Evolutionary conservation across 30 jellyfish, hydroid and myxozoan genomes (phyloP), one percentile per base, ranked within the genome.

Genomic region (Turritopsis rubra): DNA sequence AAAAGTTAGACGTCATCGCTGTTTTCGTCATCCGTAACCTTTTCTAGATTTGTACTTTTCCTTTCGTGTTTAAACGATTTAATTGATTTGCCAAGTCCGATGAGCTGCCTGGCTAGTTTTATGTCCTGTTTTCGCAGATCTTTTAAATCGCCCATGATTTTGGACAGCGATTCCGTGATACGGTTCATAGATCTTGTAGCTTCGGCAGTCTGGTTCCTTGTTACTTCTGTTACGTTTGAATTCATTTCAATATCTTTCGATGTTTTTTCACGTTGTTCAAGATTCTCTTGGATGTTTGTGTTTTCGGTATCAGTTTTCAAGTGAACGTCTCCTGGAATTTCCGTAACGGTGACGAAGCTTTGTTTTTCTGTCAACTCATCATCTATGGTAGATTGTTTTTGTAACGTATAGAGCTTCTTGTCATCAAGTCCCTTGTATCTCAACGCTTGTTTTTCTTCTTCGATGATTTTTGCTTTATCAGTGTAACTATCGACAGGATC

Each of bases 101-200:
- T 78, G 29, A 90, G 81, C 60, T 90, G 95, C 29, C 89, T 72
- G 79, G 97, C 97, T 19, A 90, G 90, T 28, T 83, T 73, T 29
- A 90, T 28, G 83, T 90, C 97, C 73, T 90, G 97, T 81, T 83
- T 87, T 27, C 97, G 52, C 24, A 90, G 87, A 53, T 81, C 90
- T 79, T 87, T 76, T 26, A 90, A 73, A 75, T 90, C 97, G 16
- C 90, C 78, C 97, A 90, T 85, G 30, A 90, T 95, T n/a, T 87
- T 83, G 1, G 92, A 82, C 52, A 90, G 68, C 52, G 95, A 90
- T 9, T 88, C 87, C 75, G 87, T 90, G 68, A 90, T 90, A 7
- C 92, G 89, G 22, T 79, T 75, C 85, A 85, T 75, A 54, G 94
- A 84, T 84, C 77, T 87, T 29, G 82, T n/a, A 7, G 77, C 28